These are phyloP conservation scores for Takifugu flavidus DNA, from an alignment of 2,113 vertebrate genomes.

Conservation along the genomic window DNA sequence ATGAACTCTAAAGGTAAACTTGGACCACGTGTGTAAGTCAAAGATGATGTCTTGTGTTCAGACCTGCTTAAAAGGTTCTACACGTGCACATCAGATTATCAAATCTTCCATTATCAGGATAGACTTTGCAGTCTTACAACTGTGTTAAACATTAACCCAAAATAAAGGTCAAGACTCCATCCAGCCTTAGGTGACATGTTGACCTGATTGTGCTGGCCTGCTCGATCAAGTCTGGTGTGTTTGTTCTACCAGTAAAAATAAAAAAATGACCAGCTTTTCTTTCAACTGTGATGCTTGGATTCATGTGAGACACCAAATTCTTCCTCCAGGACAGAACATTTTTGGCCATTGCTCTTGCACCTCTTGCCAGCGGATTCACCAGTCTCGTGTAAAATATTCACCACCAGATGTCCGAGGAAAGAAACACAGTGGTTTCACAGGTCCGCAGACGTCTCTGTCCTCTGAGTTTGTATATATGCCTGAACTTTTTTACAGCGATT, in stretches of 20 bases:
- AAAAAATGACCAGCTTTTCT: slow-evolving; percentile 55
- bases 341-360: background rate
- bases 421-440: no score
- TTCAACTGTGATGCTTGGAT: slow-evolving; percentile 9
- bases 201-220: slow-evolving; percentile 15
- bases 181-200: slow-evolving; percentile 16
- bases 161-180: slow-evolving; percentile 13
- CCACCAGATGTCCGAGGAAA: no score
- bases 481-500: no score
- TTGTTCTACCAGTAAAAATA: slow-evolving; percentile 26
- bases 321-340: slow-evolving; percentile 2
- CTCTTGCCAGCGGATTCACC: background rate
- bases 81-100: background rate
- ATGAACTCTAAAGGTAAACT: slow-evolving; percentile 22
- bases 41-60: slow-evolving; percentile 13
- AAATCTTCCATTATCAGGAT: slow-evolving; percentile 6
- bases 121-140: slow-evolving; percentile 3
- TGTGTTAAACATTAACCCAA: slow-evolving; percentile 13
- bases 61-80: slow-evolving; percentile 3
- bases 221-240: slow-evolving; percentile 19
- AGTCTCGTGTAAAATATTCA: no score
- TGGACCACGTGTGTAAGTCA: slow-evolving; percentile 21
- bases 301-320: slow-evolving; percentile 15
- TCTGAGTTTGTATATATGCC: no score
- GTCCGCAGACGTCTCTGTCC: no score